Evolutionary conservation across 2,797 vertebrate species (phyloP), one percentile per base, ranked within the genome.

Genomic region (Ataeniobius toweri): DNA sequence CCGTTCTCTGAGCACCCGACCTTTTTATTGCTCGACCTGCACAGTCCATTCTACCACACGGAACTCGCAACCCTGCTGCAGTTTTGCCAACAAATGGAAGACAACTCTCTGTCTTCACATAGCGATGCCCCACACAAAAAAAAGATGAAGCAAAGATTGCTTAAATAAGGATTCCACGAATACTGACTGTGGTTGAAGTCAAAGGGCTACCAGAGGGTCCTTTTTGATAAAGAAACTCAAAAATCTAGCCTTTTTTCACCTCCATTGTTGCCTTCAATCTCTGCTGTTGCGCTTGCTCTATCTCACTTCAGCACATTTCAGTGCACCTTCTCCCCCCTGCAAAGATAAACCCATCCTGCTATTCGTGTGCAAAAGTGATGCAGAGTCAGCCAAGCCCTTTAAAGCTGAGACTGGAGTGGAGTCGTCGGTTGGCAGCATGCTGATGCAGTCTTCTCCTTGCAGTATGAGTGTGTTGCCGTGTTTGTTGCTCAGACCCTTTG

Each of bases 161-260:
- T 81, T 73, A 75, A 94, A 91, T 93, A 89, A 88, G 89, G 93
- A 85, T 89, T 89, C 81, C 74, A 84, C 1, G 74, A 83, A 89
- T 84, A 73, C 75, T 80, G 85, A 85, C 85, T 87, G 91, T 91
- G 87, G 90, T 94, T 61, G 53, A 91, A 89, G 93, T 93, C 88
- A 93, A 93, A 96, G 95, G 96, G 95, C 96, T 96, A 94, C 86
- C 88, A 87, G 91, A 94, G 89, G 93, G 92, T 92, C 91, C 91
- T 89, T 91, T 90, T 88, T 87, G 81, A 87, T 88, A 88, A 83
- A 84, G 78, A 85, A 89, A 79, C 74, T 63, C 65, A 51, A 89
- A 90, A 86, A 90, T 79, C 73, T 83, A 92, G 94, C 93, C 92
- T 94, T 93, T 91, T 82, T 92, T 92, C 90, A 91, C 87, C 89